Percentiles rank a stretch among this genome's conserved stretches.
phyloP scores from a whole-genome alignment of 1,140 invertebrate genomes.

The Drosophila orosa region DNA sequence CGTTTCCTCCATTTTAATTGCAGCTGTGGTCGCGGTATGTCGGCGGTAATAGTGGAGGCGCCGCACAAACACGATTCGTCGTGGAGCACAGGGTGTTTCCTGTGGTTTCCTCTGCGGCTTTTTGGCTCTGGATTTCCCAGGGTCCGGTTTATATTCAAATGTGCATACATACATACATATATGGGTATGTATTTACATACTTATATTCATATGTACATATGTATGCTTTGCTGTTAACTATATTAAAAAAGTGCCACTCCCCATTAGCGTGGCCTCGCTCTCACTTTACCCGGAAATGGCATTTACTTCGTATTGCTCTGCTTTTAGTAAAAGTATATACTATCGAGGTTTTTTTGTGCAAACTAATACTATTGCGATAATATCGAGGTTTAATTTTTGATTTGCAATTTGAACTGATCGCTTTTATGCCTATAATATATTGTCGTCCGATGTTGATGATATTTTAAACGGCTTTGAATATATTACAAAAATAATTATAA shows the following conservation, averaged over 20 bases:
- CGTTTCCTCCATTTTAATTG: conserved; percentile 71
- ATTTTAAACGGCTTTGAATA: too few species aligned
- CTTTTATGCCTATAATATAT: neutral
- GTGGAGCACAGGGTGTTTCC: conserved; percentile 24
- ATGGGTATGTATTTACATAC: neutral
- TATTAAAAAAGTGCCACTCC: conserved; percentile 50
- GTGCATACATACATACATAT: neutral
- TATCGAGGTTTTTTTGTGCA: too few species aligned
- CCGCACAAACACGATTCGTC: conserved; percentile 39
- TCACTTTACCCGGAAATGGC: conserved; percentile 23
- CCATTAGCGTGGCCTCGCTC: conserved; percentile 22
- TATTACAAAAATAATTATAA: too few species aligned
- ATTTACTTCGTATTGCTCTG: conserved; percentile 22
- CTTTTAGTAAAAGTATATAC: neutral
- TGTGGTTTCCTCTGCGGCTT: conserved; percentile 21
- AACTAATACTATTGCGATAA: too few species aligned
- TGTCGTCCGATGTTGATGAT: neutral
- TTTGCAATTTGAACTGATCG: too few species aligned
- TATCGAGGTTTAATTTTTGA: too few species aligned
- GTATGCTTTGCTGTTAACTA: conserved; percentile 45
- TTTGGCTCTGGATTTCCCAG: conserved; percentile 8
- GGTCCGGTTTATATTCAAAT: neutral
- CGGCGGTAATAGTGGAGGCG: conserved; percentile 18
- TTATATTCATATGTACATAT: neutral
- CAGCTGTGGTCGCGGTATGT: conserved; percentile 40